phyloP scores from a whole-genome alignment of 2,888 invertebrate species.

The Pachymerium ferrugineum region DNA sequence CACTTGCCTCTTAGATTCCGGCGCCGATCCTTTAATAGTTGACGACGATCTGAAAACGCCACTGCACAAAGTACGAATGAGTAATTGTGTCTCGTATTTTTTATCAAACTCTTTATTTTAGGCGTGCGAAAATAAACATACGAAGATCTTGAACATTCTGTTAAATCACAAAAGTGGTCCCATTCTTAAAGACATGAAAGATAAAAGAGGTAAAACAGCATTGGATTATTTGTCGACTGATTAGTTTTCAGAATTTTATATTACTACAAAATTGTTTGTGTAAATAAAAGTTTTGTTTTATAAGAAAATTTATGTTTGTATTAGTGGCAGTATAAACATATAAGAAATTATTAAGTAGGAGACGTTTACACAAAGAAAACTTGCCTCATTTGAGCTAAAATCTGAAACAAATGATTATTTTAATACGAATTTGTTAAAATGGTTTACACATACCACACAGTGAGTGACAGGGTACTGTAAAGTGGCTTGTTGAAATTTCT shows the following conservation, averaged over 20 bases:
- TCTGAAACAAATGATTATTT: neutral
- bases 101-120: slow-evolving; percentile 6
- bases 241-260: neutral
- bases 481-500: neutral
- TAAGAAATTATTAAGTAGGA: neutral
- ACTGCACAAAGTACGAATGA: slow-evolving; percentile 63
- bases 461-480: neutral
- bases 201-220: slow-evolving; percentile 11
- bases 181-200: slow-evolving; percentile 8
- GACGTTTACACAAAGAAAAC: too few relatives aligned
- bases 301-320: neutral
- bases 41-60: slow-evolving; percentile 77
- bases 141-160: neutral
- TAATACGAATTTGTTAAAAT: too few relatives aligned
- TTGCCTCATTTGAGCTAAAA: neutral
- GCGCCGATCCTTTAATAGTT: slow-evolving; percentile 59
- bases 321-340: neutral
- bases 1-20: slow-evolving; percentile 58
- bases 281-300: neutral
- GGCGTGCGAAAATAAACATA: slow-evolving; percentile 21
- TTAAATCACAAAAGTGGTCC: neutral
- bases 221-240: slow-evolving; percentile 15
- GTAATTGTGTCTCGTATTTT: neutral
- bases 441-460: neutral
- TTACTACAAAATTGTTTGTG: neutral